A percentile compares a stretch with the other conserved stretches of the same genome.
These are phyloP conservation scores for Orchestes rusci DNA, from an alignment of 2,888 invertebrate species.

Conservation along the genomic window DNA sequence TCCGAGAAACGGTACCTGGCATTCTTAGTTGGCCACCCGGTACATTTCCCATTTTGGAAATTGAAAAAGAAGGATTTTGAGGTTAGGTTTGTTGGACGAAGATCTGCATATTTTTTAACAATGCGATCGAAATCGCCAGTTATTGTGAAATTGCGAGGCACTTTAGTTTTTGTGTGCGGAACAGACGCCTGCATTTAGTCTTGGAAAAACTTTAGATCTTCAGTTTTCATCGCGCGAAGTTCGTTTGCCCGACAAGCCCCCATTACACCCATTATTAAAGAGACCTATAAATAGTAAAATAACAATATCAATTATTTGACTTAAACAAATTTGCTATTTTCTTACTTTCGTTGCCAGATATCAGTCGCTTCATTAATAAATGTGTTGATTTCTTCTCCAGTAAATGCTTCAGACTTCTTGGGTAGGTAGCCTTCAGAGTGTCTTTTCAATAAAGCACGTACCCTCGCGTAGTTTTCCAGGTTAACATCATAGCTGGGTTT, in stretches of 20 bases:
- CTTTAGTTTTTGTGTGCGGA: constrained; percentile 17
- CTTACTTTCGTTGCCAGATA: constrained; percentile 23
- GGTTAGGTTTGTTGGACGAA: constrained; percentile 12
- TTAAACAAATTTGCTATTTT: too few species aligned
- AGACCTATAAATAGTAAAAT: too few species aligned
- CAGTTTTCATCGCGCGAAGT: constrained; percentile 19
- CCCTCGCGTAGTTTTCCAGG: constrained; percentile 22
- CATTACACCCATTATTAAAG: constrained; percentile 20
- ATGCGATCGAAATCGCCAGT: constrained; percentile 16
- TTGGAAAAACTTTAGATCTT: constrained; percentile 20
- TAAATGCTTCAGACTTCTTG: constrained; percentile 33
- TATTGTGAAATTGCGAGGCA: constrained; percentile 20
- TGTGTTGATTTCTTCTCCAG: constrained; percentile 28
- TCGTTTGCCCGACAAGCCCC: constrained; percentile 21
- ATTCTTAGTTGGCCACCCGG: too few species aligned
- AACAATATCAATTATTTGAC: too few species aligned
- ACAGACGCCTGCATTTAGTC: constrained; percentile 18
- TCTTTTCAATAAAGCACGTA: constrained; percentile 28
- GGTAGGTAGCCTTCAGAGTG: constrained; percentile 29
- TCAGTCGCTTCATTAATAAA: constrained; percentile 24
- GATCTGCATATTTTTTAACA: constrained; percentile 18
- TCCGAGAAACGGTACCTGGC: too few species aligned
- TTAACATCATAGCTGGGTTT: too few species aligned
- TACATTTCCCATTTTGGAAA: constrained; percentile 22
- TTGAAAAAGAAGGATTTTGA: constrained; percentile 20